Evolutionary conservation across 2,888 invertebrate genomes (phyloP).

Genomic region (Hirtodrosophila trivittata): DNA sequence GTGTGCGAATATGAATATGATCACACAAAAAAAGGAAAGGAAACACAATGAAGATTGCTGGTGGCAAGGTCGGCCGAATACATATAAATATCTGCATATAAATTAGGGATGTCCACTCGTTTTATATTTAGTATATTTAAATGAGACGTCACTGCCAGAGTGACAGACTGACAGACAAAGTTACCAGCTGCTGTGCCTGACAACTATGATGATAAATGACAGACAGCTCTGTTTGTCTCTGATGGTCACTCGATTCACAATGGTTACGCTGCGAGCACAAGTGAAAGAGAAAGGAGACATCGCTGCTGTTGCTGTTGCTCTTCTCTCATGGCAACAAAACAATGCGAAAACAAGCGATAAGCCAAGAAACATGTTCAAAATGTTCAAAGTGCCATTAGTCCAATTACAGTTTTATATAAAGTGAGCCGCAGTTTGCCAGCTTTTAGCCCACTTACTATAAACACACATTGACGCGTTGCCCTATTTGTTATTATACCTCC

Average conservation of each 20-base stretch:
- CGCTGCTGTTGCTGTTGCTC: slow-evolving; percentile 1
- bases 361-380: slow-evolving; percentile 26
- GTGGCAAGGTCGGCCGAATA: slow-evolving; percentile 60
- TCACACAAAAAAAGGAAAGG: slow-evolving; percentile 47
- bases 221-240: slow-evolving; percentile 20
- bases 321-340: slow-evolving; percentile 13
- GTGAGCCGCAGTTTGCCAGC: slow-evolving; percentile 10
- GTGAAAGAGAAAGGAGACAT: slow-evolving; percentile 32
- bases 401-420: slow-evolving; percentile 39
- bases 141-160: slow-evolving; percentile 37
- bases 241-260: slow-evolving; percentile 40
- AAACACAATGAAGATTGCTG: slow-evolving; percentile 25
- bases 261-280: slow-evolving; percentile 33
- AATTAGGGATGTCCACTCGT: slow-evolving; percentile 32
- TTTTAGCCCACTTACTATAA: slow-evolving; percentile 20
- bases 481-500: slow-evolving; percentile 30
- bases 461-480: slow-evolving; percentile 12
- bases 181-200: slow-evolving; percentile 21
- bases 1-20: slow-evolving; percentile 21
- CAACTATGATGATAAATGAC: slow-evolving; percentile 53
- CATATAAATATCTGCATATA: slow-evolving; percentile 26
- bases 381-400: slow-evolving; percentile 42
- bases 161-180: slow-evolving; percentile 8
- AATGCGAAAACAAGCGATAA: slow-evolving; percentile 9
- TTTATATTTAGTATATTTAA: slow-evolving; percentile 27